phyloP scores from a whole-genome alignment of 2,888 invertebrate genomes.

The Clepsis dumicolana region DNA sequence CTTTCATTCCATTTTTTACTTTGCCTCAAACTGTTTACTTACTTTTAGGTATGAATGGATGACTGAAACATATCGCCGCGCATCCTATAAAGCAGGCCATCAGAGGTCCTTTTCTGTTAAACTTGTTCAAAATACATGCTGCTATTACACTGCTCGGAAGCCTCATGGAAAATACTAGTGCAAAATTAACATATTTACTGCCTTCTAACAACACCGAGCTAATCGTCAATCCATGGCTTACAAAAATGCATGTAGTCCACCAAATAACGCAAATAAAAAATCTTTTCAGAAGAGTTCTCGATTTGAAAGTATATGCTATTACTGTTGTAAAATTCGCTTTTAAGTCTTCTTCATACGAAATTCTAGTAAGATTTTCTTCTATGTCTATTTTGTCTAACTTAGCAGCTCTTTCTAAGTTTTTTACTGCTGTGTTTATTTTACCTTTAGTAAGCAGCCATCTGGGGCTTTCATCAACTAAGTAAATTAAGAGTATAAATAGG shows the following conservation, averaged over 20 bases:
- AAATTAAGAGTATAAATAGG: constrained; percentile 88
- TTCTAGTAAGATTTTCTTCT: constrained; percentile 59
- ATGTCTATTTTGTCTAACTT: constrained; percentile 69
- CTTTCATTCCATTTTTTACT: background rate
- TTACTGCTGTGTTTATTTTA: constrained; percentile 87
- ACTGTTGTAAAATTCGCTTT: constrained; percentile 55
- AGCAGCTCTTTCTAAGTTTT: constrained; percentile 87
- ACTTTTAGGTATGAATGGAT: constrained; percentile 87
- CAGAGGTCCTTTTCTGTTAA: constrained; percentile 85
- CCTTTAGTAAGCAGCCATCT: constrained; percentile 92
- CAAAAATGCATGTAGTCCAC: constrained; percentile 89
- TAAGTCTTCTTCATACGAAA: constrained; percentile 58
- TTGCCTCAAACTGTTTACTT: constrained; percentile 49
- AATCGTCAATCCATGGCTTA: constrained; percentile 91
- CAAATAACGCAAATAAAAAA: constrained; percentile 73
- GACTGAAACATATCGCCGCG: constrained; percentile 85
- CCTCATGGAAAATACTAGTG: constrained; percentile 84
- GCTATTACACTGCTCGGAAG: constrained; percentile 86
- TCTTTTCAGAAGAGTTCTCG: constrained; percentile 63
- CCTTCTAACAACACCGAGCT: constrained; percentile 91
- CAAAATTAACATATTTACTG: constrained; percentile 91
- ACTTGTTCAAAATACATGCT: constrained; percentile 82
- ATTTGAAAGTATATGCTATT: constrained; percentile 67
- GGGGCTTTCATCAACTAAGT: constrained; percentile 90
- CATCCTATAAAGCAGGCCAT: constrained; percentile 84